Evolutionary conservation across 2,113 vertebrate species (phyloP), one percentile per base, ranked within the genome.

Genomic region (Centropus bengalensis): DNA sequence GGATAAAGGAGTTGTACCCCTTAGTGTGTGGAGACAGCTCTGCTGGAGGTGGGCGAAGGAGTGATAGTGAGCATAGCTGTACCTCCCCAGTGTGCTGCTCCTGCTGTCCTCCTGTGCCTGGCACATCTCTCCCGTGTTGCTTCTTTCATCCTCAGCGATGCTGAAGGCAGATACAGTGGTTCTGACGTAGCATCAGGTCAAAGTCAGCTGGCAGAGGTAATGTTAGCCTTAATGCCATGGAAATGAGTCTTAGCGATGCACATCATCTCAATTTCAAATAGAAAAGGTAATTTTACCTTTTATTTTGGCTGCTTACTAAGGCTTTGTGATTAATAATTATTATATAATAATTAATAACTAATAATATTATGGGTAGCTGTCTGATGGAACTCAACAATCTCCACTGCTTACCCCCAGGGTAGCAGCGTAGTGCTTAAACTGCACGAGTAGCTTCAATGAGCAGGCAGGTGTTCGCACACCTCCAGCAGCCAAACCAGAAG

Each of bases 121-220:
- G 64, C 21, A 8, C 27, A 40, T 59, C 59, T 78, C 36, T 67
- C 30, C 27, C 1, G 13, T 6, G 4, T 16, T 38, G 28, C 58
- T 40, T 62, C 36, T 28, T 63, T 38, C 32, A 40, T 15, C 40
- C n/a, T 33, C 47, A 73, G 22, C 30, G 15, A 15, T 10, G 44
- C 36, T 1, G 0, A 30, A 36, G 14, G 63, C 32, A 47, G 6
- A n/a, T 10, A 1, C 0, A 0, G n/a, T 19, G 5, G 13, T 51
- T 73, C 55, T 32, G 11, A 32, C 21, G 40, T 77, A 66, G 45
- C 51, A 13, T 17, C 7, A 2, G 45, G 14, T 68, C 36, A 45
- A 80, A 86, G 8, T 22, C 36, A 38, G 32, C 13, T 1, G 5
- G 14, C 38, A 56, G 26, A 93, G 69, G 30, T 21, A 15, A 22